These are phyloP conservation scores for Mizuhopecten yessoensis DNA, from an alignment of 1,140 invertebrate genomes.

Conservation along the genomic window DNA sequence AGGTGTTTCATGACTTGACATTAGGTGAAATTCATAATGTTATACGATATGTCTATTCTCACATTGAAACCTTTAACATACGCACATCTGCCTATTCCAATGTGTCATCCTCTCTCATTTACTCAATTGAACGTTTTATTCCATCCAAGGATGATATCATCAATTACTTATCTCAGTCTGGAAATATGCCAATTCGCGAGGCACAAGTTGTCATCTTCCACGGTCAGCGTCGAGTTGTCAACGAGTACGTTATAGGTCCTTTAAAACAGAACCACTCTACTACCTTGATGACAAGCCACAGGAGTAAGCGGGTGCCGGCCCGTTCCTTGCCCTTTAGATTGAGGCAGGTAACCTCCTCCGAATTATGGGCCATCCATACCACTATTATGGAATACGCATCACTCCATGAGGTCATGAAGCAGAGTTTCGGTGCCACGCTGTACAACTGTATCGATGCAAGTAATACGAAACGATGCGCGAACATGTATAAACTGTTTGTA, in stretches of 20 bases:
- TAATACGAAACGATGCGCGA: not conserved
- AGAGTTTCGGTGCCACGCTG: constrained; percentile 53
- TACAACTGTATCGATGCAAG: constrained; percentile 46
- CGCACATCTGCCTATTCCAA: not conserved
- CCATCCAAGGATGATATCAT: constrained; percentile 11
- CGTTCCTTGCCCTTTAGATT: constrained; percentile 48
- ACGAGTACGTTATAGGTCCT: constrained; percentile 64
- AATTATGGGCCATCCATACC: constrained; percentile 13
- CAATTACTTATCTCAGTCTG: not conserved
- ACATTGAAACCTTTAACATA: not conserved
- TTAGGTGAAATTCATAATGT: not conserved
- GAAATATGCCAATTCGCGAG: constrained; percentile 46
- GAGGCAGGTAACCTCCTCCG: constrained; percentile 38
- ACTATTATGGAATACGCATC: not conserved
- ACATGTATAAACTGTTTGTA: not conserved
- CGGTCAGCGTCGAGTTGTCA: constrained; percentile 47
- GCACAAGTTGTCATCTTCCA: constrained; percentile 61
- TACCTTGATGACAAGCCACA: constrained; percentile 44
- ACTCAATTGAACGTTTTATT: constrained; percentile 29
- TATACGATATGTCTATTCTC: not conserved
- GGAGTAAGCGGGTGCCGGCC: not conserved
- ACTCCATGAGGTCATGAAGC: constrained; percentile 44
- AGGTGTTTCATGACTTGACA: not conserved
- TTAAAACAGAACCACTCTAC: constrained; percentile 50
- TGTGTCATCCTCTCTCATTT: not conserved